Evolutionary conservation across 2,113 vertebrate species (phyloP).

Genomic region (Bagarius yarrelli): DNA sequence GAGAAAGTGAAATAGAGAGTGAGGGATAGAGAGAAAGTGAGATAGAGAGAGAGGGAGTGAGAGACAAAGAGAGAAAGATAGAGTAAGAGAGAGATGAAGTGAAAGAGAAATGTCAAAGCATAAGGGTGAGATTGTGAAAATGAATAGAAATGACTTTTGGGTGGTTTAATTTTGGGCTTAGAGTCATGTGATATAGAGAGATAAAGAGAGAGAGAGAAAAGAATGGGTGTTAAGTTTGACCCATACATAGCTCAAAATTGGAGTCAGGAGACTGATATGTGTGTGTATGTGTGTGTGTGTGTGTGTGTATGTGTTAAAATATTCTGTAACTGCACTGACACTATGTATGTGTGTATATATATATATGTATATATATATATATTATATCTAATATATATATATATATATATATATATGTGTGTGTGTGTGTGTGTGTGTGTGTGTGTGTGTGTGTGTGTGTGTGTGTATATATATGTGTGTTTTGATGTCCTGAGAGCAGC

Average conservation of each 20-base stretch:
- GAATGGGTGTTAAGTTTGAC: constrained; percentile 45
- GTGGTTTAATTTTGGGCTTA: constrained; percentile 61
- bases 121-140: constrained; percentile 9
- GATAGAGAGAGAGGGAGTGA: neutral
- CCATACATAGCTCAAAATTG: constrained; percentile 42
- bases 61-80: no score
- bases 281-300: constrained; percentile 17
- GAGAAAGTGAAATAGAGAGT: no score
- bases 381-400: no score
- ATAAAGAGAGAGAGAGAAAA: neutral
- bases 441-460: neutral
- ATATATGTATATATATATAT: neutral
- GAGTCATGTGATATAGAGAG: constrained; percentile 57
- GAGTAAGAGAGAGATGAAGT: neutral
- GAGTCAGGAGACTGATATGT: constrained; percentile 45
- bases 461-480: constrained; percentile 13
- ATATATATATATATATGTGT: neutral
- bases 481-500: constrained; percentile 84
- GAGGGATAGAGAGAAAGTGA: neutral
- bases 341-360: neutral
- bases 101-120: neutral
- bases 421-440: neutral
- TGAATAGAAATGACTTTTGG: neutral
- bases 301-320: constrained; percentile 32
- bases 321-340: neutral